Conservation (phyloP, 2,113 vertebrate genomes). For the Caracal caracal region DNA sequence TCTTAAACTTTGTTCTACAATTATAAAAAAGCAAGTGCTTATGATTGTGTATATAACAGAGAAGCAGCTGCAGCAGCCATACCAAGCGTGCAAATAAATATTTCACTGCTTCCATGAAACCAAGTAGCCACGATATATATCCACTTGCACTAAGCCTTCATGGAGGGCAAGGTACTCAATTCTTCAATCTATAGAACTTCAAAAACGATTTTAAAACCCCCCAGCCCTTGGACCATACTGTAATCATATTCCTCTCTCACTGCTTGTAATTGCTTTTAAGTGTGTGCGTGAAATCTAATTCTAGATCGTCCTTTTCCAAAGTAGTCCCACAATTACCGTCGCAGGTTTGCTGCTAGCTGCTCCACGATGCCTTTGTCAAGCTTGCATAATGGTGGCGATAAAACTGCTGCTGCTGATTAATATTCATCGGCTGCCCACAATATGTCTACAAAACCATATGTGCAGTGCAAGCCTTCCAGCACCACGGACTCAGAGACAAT, state of each 20-base stretch:
- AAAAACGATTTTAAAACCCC: neutral
- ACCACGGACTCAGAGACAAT: neutral
- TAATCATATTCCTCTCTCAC: neutral
- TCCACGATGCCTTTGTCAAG: neutral
- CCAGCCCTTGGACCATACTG: neutral
- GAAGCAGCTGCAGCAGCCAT: constrained; percentile 19
- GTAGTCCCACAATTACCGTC: neutral
- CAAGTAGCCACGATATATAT: neutral
- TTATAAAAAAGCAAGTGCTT: constrained; percentile 53
- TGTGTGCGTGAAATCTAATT: constrained; percentile 23
- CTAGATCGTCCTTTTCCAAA: constrained; percentile 39
- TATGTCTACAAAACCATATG: constrained; percentile 3
- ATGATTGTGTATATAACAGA: neutral
- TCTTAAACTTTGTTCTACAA: constrained; percentile 57
- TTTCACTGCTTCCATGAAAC: constrained; percentile 13
- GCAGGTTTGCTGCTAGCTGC: neutral
- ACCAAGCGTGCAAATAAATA: constrained; percentile 27
- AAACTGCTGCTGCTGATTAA: constrained; percentile 19
- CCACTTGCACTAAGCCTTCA: neutral
- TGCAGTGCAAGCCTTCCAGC: neutral
- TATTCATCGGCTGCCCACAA: constrained; percentile 28
- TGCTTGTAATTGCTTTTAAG: constrained; percentile 46
- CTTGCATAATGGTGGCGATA: neutral
- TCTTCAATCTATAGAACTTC: constrained; percentile 34
- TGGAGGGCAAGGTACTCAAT: neutral